A percentile compares a stretch with the other conserved stretches of the same genome.
phyloP scores from a whole-genome alignment of 2,113 vertebrate genomes.

The Sorex araneus region DNA sequence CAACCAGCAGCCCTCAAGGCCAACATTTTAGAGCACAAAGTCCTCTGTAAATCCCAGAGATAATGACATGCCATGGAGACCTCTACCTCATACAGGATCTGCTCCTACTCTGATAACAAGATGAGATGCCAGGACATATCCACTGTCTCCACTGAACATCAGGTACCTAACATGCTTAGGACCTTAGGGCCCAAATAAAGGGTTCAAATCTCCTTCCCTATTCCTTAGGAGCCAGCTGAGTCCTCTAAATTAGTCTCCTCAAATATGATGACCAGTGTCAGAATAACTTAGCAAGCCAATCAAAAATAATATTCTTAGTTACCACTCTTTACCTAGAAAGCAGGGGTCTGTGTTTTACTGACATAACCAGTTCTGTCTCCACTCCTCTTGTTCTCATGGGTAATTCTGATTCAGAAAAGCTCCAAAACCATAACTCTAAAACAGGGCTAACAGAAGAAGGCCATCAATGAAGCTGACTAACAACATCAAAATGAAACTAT shows the following conservation, averaged over 20 bases:
- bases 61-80: not conserved
- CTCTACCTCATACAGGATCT: conserved; percentile 1
- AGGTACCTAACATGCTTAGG: not conserved
- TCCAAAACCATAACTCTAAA: too few relatives aligned
- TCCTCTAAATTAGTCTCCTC: not conserved
- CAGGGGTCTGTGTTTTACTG: too few relatives aligned
- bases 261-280: not conserved
- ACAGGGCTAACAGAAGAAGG: too few relatives aligned
- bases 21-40: not conserved
- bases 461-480: too few relatives aligned
- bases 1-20: not conserved
- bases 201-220: not conserved
- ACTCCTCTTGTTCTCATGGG: too few relatives aligned
- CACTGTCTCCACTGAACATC: not conserved
- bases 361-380: too few relatives aligned
- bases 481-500: too few relatives aligned
- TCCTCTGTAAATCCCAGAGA: not conserved
- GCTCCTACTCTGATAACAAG: not conserved
- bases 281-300: not conserved
- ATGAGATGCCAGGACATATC: not conserved
- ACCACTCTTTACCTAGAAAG: too few relatives aligned
- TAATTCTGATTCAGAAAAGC: too few relatives aligned
- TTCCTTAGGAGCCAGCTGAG: not conserved
- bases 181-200: conserved; percentile 47
- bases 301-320: not conserved